Evolutionary conservation across 2,888 invertebrate genomes (phyloP).

Genomic region (Apomyelois bistriatella): DNA sequence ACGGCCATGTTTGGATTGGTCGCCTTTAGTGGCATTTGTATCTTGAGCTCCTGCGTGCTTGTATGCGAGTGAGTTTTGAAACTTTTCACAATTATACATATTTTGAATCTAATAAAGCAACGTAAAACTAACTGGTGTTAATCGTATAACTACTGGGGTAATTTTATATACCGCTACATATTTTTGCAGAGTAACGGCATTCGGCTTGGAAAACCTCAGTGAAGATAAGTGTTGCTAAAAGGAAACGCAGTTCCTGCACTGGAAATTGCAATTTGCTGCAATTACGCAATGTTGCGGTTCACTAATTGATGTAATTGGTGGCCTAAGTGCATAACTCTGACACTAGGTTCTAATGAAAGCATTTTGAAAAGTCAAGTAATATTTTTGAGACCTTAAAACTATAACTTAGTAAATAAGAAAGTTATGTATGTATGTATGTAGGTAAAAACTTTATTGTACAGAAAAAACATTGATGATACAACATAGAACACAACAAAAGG

Average conservation of each 20-base stretch:
- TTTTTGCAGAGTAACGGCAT: neutral
- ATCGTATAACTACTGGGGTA: neutral
- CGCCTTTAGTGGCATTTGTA: too few relatives aligned
- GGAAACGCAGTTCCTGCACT: slow-evolving; percentile 32
- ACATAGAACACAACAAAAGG: too few relatives aligned
- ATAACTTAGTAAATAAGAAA: too few relatives aligned
- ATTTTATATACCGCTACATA: neutral
- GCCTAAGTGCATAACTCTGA: neutral
- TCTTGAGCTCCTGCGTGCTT: too few relatives aligned
- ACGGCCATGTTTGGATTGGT: too few relatives aligned
- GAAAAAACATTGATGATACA: too few relatives aligned
- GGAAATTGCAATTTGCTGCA: slow-evolving; percentile 23
- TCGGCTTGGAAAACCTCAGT: neutral
- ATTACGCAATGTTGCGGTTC: slow-evolving; percentile 22
- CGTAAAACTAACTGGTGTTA: neutral
- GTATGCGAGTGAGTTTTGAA: too few relatives aligned
- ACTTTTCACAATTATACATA: neutral
- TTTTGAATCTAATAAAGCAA: neutral
- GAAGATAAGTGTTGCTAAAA: slow-evolving; percentile 23
- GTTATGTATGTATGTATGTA: too few relatives aligned
- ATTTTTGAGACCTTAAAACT: too few relatives aligned
- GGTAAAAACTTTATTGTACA: too few relatives aligned
- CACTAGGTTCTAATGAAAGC: neutral
- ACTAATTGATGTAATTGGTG: neutral
- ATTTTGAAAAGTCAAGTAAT: too few relatives aligned